These are phyloP conservation scores for Liposcelis brunnea DNA, from an alignment of 2,888 invertebrate genomes.

Conservation along the genomic window DNA sequence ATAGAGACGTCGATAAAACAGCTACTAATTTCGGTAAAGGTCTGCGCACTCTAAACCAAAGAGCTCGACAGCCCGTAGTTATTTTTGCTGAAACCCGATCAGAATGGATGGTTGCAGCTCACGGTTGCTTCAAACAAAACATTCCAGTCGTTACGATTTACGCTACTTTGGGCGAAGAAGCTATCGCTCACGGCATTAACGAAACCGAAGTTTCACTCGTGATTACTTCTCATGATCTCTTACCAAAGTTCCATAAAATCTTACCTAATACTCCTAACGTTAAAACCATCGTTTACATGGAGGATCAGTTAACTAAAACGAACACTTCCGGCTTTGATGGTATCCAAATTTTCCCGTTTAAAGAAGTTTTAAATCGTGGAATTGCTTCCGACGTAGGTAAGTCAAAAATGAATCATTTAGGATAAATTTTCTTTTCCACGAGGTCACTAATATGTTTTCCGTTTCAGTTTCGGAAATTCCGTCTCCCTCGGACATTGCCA, in stretches of 20 bases:
- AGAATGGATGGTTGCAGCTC: slow-evolving; percentile 95
- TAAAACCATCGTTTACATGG: slow-evolving; percentile 68
- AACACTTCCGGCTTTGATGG: slow-evolving; percentile 49
- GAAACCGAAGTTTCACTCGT: slow-evolving; percentile 90
- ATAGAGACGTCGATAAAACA: slow-evolving; percentile 54
- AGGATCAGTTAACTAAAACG: slow-evolving; percentile 63
- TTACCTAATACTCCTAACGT: slow-evolving; percentile 55
- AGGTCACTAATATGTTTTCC: no score
- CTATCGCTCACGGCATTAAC: slow-evolving; percentile 88
- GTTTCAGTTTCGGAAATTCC: slow-evolving; percentile 34
- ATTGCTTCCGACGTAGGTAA: slow-evolving; percentile 22
- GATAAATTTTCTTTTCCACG: not conserved
- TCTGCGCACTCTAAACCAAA: slow-evolving; percentile 58
- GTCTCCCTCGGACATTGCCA: slow-evolving; percentile 62
- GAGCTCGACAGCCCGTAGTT: slow-evolving; percentile 57
- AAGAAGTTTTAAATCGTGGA: slow-evolving; percentile 46
- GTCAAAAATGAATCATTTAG: no score
- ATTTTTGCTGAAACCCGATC: slow-evolving; percentile 95
- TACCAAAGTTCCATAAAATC: slow-evolving; percentile 76
- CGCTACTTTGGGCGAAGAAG: slow-evolving; percentile 91
- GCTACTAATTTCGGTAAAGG: slow-evolving; percentile 70
- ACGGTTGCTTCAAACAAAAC: slow-evolving; percentile 89
- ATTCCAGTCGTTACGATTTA: slow-evolving; percentile 94
- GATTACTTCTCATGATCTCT: slow-evolving; percentile 79
- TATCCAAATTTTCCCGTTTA: slow-evolving; percentile 56